These are phyloP conservation scores for Tinea semifulvella DNA, from an alignment of 2,888 invertebrate genomes.

Conservation along the genomic window DNA sequence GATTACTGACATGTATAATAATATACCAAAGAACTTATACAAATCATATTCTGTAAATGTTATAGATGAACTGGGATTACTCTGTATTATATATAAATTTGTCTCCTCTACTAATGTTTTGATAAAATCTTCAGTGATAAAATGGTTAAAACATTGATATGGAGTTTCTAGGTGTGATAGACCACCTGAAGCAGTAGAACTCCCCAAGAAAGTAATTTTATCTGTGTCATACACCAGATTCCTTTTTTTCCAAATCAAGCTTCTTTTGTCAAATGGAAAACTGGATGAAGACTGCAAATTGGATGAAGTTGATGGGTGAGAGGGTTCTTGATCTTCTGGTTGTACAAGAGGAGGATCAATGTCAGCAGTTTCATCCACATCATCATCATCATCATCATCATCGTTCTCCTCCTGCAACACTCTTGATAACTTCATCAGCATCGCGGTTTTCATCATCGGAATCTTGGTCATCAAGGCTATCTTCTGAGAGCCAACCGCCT, in stretches of 20 bases:
- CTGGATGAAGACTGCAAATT: conserved; percentile 26
- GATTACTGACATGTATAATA: no score
- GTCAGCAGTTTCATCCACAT: conserved; percentile 25
- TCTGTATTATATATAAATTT: no score
- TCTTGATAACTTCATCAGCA: conserved; percentile 29
- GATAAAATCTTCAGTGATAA: no score
- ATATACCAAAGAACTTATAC: no score
- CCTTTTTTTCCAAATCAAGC: conserved; percentile 28
- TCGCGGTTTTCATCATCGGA: conserved; percentile 26
- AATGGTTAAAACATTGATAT: conserved; percentile 24
- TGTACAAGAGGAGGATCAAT: conserved; percentile 29
- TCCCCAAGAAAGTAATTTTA: conserved; percentile 30
- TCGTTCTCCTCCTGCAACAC: conserved; percentile 29
- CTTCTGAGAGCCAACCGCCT: conserved; percentile 28
- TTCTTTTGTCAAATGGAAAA: conserved; percentile 29
- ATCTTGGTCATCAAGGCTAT: conserved; percentile 27
- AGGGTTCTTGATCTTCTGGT: conserved; percentile 26
- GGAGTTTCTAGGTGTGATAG: conserved; percentile 24
- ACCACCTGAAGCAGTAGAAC: conserved; percentile 24
- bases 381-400: conserved; percentile 20
- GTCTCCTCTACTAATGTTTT: no score
- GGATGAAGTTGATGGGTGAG: conserved; percentile 25
- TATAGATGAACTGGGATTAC: no score
- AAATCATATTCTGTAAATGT: no score
- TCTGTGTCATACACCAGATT: conserved; percentile 27